Conservation (phyloP, 2,113 vertebrate genomes). For the Otis tarda region DNA sequence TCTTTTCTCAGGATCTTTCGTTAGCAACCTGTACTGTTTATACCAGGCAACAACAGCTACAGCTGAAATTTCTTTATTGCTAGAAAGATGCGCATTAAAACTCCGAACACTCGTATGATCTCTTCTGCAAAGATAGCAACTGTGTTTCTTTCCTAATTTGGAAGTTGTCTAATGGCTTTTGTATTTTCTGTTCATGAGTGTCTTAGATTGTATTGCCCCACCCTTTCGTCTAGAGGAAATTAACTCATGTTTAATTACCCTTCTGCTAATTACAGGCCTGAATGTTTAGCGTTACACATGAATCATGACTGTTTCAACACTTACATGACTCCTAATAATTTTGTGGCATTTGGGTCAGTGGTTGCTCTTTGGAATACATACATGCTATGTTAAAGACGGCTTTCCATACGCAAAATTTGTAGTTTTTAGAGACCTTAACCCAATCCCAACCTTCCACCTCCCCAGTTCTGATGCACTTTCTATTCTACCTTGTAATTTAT, state of each 20-base stretch:
- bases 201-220: not conserved
- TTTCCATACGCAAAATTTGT: not conserved
- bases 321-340: not conserved
- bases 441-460: not conserved
- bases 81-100: fast-evolving
- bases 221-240: constrained; percentile 30
- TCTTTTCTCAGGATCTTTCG: not conserved
- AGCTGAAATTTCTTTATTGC: not conserved
- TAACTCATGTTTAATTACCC: constrained; percentile 8
- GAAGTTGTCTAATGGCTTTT: not conserved
- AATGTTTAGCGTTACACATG: not conserved
- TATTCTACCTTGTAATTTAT: not conserved
- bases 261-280: not conserved
- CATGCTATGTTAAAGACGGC: not conserved
- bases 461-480: not conserved
- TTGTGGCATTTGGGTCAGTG: not conserved
- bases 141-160: not conserved
- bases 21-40: not conserved
- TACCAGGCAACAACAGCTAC: fast-evolving
- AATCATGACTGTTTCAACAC: not conserved
- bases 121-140: not conserved
- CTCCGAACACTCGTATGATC: fast-evolving
- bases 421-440: not conserved
- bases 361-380: not conserved
- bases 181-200: not conserved